A percentile compares a stretch with the other conserved stretches of the same genome.
These are phyloP conservation scores for Reticulitermes speratus DNA, from an alignment of 1,140 invertebrate genomes.

Conservation along the genomic window DNA sequence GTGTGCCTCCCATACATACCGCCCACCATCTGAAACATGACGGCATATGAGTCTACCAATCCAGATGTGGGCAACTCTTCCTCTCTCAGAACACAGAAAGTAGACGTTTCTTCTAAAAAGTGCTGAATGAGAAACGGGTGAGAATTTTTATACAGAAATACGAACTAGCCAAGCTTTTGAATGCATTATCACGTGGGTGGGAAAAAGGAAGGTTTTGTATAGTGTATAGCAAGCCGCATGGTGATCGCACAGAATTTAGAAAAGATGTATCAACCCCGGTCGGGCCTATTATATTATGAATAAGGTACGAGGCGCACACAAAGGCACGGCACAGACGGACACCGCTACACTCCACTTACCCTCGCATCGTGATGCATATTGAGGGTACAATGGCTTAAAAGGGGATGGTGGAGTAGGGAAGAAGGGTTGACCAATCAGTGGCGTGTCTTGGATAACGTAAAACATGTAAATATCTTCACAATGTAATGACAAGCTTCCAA, in stretches of 20 bases:
- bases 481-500: no score
- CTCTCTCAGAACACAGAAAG: neutral
- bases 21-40: no score
- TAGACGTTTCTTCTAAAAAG: neutral
- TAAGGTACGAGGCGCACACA: neutral
- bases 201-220: neutral
- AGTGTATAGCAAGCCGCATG: neutral
- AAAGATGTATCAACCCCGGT: neutral
- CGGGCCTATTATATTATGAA: slow-evolving; percentile 11
- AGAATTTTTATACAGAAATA: neutral
- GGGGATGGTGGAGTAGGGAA: neutral
- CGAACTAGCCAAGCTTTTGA: neutral
- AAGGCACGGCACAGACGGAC: neutral
- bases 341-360: neutral
- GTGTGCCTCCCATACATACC: no score
- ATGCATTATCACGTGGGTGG: slow-evolving; percentile 8
- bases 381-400: neutral
- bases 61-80: no score
- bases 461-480: no score
- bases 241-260: neutral
- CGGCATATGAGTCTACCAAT: no score
- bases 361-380: neutral
- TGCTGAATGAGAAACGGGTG: neutral
- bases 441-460: neutral
- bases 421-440: neutral